Evolutionary conservation across 1,140 invertebrate genomes (phyloP), one percentile per base, ranked within the genome.

Genomic region (Drosophila micromelanica): DNA sequence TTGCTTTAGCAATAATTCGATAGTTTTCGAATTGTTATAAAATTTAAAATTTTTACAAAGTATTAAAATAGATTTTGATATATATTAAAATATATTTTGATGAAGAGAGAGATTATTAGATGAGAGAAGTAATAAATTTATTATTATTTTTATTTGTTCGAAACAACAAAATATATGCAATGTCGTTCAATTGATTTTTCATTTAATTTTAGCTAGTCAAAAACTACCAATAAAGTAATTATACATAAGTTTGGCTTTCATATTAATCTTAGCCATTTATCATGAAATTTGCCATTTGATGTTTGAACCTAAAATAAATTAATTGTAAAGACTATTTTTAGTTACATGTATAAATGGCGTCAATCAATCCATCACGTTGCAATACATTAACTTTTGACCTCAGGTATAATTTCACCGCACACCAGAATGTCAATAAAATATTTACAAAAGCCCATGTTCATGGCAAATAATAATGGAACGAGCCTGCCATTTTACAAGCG

Each of bases 321-420:
- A 12, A 2, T 5, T 13, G 13, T n/a, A 13, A 27, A n/a, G 23
- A 43, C 6, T 30, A 2, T 49, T 27, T 27, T 27, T 17, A 1
- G 1, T 5, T 20, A n/a, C 17, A n/a, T 38, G 51, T 11, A 9
- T 15, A 3, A 3, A 37, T 11, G 11, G 20, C 37, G 30, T 0
- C 30, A 32, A 54, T 52, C 15, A 55, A 68, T 51, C 15, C 37
- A 76, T 46, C n/a, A n/a, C n/a, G n/a, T n/a, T 64, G 38, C 73
- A 82, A 82, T 81, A 74, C 69, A 82, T 81, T 81, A 78, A 64
- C 74, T 78, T 69, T 52, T 57, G 61, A 69, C 69, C 69, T 73
- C 74, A 52, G 42, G 37, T 56, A 42, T 59, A 60, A 73, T 55
- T 43, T 59, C 42, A 64, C 67, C 67, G 43, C 74, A 80, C 42